Percentiles rank a stretch among this genome's conserved stretches.
Evolutionary conservation across 1,140 invertebrate species (phyloP).

Genomic region (Parapsyche elsis): DNA sequence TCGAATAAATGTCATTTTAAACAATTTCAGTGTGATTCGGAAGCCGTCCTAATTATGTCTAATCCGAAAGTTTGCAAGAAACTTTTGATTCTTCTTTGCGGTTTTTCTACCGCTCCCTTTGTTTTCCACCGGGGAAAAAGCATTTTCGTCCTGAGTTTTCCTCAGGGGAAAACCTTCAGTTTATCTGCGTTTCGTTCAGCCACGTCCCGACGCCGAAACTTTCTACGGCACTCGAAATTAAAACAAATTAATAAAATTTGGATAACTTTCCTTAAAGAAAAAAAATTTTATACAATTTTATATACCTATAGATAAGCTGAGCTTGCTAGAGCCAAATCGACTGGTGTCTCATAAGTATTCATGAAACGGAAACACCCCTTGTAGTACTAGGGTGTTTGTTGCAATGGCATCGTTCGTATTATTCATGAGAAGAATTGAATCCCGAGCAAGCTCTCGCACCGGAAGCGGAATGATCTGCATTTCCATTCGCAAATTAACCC

Average conservation of each 20-base stretch:
- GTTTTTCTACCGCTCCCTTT: not conserved
- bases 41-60: constrained; percentile 1
- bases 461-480: constrained; percentile 1
- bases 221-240: too few species aligned
- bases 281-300: too few species aligned
- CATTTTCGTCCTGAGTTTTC: not conserved
- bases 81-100: not conserved
- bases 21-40: not conserved
- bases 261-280: too few species aligned
- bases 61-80: constrained; percentile 2
- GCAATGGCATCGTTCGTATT: constrained; percentile 22
- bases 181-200: not conserved
- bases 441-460: not conserved
- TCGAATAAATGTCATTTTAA: too few species aligned
- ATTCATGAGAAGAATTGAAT: constrained; percentile 35
- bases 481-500: not conserved
- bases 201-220: not conserved
- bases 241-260: too few species aligned
- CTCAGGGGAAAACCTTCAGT: not conserved
- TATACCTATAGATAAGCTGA: too few species aligned
- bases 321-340: not conserved
- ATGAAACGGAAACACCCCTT: constrained; percentile 24
- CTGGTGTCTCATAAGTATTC: constrained; percentile 29
- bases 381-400: constrained; percentile 19
- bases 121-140: constrained; percentile 5